phyloP scores from a whole-genome alignment of 2,797 vertebrate species.

The Phoxinus dragarum region DNA sequence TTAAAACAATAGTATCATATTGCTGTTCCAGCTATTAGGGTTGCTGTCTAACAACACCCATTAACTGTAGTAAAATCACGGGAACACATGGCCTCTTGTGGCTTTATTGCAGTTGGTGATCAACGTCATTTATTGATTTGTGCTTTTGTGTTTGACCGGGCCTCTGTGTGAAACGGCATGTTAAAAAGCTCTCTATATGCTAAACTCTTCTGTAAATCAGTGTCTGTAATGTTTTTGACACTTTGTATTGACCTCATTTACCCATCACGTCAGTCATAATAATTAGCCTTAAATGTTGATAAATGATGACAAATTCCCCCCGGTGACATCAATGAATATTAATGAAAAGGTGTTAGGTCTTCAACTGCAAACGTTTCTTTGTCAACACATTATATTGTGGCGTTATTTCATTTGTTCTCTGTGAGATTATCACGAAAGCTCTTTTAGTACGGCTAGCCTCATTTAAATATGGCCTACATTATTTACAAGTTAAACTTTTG shows the following conservation, averaged over 20 bases:
- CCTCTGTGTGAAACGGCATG: conserved; percentile 41
- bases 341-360: conserved; percentile 62
- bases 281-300: conserved; percentile 72
- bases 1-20: neutral
- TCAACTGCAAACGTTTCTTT: conserved; percentile 19
- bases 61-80: neutral
- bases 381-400: neutral
- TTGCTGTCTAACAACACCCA: neutral
- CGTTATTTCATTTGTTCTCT: too few relatives aligned
- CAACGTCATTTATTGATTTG: conserved; percentile 35
- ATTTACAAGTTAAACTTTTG: conserved; percentile 40
- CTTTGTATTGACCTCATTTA: conserved; percentile 67
- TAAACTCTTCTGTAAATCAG: conserved; percentile 57
- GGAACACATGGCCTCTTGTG: conserved; percentile 8
- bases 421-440: neutral
- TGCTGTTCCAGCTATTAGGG: neutral
- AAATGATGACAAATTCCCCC: conserved; percentile 65
- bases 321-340: conserved; percentile 60
- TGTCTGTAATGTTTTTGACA: conserved; percentile 61
- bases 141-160: conserved; percentile 19
- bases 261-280: conserved; percentile 68
- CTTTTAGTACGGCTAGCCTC: neutral
- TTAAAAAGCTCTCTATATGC: conserved; percentile 63
- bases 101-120: conserved; percentile 44
- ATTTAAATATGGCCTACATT: conserved; percentile 20